Base-by-base conservation (phyloP, 2,797 vertebrate species). In the Cuculus canorus region DNA sequence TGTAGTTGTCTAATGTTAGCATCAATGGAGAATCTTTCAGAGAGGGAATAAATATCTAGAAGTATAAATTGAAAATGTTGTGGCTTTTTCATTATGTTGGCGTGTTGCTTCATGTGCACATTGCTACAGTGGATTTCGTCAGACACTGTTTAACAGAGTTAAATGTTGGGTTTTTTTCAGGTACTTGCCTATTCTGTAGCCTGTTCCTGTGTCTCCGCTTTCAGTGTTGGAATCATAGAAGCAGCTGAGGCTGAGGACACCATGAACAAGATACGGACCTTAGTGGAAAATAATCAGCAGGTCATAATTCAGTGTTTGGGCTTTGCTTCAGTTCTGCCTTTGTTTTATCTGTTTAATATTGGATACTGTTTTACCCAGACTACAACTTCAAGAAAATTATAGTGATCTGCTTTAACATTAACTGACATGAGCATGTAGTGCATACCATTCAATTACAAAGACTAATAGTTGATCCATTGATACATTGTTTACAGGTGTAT, bases 261-360 rank as follows among this genome's bases (percentile, higher is more conserved):
- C 79, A 98, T 99, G 98, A 98, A 87, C 92, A 98, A 98, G 13
- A 96, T 99, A 86, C 97, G 90, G 27, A 95, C 91, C 30, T 95
- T 99, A 96, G 98, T 98, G 0, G 99, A 99, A 96, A 98, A 98
- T 82, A 99, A 98, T 97, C 99, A 99, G 92, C 99, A 99, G 99
- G 99, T 99, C 73, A 92, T 97, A 43, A 59, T 47, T 64, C 22
- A 13, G 15, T 86, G 41, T 54, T 77, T 76, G 53, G 17, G 16
- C 54, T 77, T 94, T 50, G 10, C 52, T 76, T 82, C 19, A 27
- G n/a, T 88, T 78, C 32, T 80, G 10, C 17, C 43, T 83, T 59
- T 81, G 64, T 76, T 39, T 78, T 43, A 24, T 7, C 15, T 80
- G 0, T 53, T 84, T 82, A 43, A 25, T 66, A 57, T 8, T 70